These are phyloP conservation scores for Aphrocallistes beatrix DNA, from an alignment of 37 sponge, comb jelly and placozoan species.

Conservation along the genomic window DNA sequence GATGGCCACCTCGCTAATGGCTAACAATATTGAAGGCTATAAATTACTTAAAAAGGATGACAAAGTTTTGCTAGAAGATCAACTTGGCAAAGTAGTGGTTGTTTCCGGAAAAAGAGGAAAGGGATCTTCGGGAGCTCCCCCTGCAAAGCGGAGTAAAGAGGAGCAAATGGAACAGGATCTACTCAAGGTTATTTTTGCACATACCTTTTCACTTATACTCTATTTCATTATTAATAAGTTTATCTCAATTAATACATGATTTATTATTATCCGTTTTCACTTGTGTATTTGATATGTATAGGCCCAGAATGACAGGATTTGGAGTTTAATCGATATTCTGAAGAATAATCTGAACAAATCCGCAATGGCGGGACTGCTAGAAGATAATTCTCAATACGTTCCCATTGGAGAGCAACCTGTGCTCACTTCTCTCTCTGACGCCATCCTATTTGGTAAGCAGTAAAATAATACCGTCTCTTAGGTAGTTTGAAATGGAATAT, in stretches of 20 bases:
- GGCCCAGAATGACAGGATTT: conserved; percentile 65
- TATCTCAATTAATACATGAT: not conserved
- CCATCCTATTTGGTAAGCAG: not conserved
- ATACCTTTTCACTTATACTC: not conserved
- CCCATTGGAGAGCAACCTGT: conserved; percentile 58
- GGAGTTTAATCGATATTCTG: conserved; percentile 57
- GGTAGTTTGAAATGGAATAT: not conserved
- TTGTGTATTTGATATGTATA: conserved; percentile 14
- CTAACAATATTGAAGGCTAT: conserved; percentile 53
- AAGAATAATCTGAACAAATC: conserved; percentile 22
- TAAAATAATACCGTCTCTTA: not conserved
- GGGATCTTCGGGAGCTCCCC: conserved; percentile 19
- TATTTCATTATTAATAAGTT: not conserved
- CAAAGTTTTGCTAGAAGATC: conserved; percentile 29
- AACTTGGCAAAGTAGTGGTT: conserved; percentile 13
- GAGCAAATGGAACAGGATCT: conserved; percentile 46
- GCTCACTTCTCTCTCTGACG: not conserved
- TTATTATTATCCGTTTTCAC: not conserved
- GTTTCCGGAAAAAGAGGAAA: not conserved
- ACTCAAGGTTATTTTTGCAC: conserved; percentile 37
- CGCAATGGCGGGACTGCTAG: conserved; percentile 44
- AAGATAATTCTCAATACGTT: conserved; percentile 44
- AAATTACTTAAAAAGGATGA: conserved; percentile 52
- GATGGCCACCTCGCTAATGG: conserved; percentile 30
- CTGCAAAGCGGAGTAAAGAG: conserved; percentile 46